Evolutionary conservation across 1,140 invertebrate genomes (phyloP).

Genomic region (Diplogasteroides magnus): DNA sequence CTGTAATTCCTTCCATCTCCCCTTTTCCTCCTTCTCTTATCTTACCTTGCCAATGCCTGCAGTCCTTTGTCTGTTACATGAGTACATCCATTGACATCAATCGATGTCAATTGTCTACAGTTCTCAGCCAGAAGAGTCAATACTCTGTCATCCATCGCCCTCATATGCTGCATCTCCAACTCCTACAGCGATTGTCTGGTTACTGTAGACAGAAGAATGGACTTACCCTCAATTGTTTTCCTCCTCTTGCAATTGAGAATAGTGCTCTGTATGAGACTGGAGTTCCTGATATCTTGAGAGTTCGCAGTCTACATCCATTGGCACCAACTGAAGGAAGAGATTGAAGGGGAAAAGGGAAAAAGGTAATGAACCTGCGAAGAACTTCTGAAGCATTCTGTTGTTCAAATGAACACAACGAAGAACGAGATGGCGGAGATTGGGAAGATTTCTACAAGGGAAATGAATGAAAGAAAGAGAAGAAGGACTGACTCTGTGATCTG

Average conservation of each 20-base stretch:
- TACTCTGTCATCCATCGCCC: background rate
- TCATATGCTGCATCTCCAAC: background rate
- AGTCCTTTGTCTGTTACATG: background rate
- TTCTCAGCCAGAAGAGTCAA: background rate
- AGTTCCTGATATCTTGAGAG: background rate
- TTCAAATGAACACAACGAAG: background rate
- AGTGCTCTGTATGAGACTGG: background rate
- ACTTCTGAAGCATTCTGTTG: background rate
- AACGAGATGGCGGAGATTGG: background rate
- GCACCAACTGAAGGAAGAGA: background rate
- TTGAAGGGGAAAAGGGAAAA: background rate
- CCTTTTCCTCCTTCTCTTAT: background rate
- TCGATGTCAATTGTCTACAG: background rate
- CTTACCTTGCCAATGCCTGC: background rate
- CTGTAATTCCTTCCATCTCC: background rate
- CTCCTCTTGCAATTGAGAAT: background rate
- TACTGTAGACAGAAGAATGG: background rate
- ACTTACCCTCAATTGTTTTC: background rate
- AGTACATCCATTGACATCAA: background rate
- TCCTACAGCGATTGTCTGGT: background rate
- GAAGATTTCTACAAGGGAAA: too few relatives aligned
- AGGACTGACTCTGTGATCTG: background rate
- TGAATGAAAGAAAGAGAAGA: too few relatives aligned
- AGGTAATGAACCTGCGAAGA: background rate
- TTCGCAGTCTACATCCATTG: background rate